Base-by-base conservation (phyloP, 2,888 invertebrate genomes). In the Amiota minor region DNA sequence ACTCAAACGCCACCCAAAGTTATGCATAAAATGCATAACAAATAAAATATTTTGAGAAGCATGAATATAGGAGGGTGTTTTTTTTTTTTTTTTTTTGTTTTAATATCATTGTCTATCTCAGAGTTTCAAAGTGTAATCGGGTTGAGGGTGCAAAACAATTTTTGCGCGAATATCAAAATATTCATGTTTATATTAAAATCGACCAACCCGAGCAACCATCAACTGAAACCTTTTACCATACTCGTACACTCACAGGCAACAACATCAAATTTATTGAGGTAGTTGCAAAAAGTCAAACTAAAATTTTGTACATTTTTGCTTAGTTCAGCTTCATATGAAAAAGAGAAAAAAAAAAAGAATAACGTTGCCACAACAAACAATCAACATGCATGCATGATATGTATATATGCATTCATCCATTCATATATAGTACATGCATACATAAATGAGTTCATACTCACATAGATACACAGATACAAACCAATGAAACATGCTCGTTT, bases 221-320 rank as follows among this genome's bases (percentile, higher is more conserved):
- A 50, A 16, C 20, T 50, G 56, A 23, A 45, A n/a, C 49, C 72
- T 46, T 62, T 20, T 4, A 62, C 18, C 12, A 35, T 2, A 62
- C n/a, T 9, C 12, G 10, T 3, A 53, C 53, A 53, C 2, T 3
- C 2, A 53, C 53, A 9, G n/a, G 53, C 53, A 75, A 73, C 82
- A 86, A 86, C 85, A 79, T 75, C 45, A 78, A 85, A 85, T 86
- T 82, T 86, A 83, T 86, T 86, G 86, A 86, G 86, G 86, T 86
- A 86, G 86, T 80, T 82, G 77, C 53, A 18, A 56, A 18, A 72
- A 72, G 73, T 35, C 20, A 59, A 20, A 74, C 70, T 74, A 76
- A 76, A 74, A 72, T 35, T 35, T 35, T 35, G 35, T 35, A 35
- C 6, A 35, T 35, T 35, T 35, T 2, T 35, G 35, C 35, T 35